Evolutionary conservation across 2,888 invertebrate species (phyloP), one percentile per base, ranked within the genome.

Genomic region (Microplitis deprimator): DNA sequence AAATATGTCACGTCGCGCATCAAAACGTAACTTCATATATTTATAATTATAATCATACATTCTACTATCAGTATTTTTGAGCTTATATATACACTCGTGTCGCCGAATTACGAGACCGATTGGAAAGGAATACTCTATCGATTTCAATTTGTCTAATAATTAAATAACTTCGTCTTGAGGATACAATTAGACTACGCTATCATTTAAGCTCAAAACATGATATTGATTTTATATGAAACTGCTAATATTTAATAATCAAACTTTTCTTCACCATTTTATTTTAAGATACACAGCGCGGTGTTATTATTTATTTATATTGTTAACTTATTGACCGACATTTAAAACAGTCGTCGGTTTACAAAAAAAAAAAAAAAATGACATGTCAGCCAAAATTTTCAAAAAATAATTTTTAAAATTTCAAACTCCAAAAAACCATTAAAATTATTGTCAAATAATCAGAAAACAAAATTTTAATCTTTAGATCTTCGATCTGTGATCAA

Each of bases 81-180:
- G 6, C 38, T 13, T 29, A 29, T 29, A 29, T 29, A 38, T 29
- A 50, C 1, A 8, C 50, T 41, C 4, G 41, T 41, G 41, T 41
- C 50, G 8, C 13, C 13, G 13, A 50, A 64, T 64, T n/a, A 20
- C 71, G n/a, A 40, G 62, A 62, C 29, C 39, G n/a, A 40, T 62
- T 73, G 64, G 77, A 73, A 82, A 83, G 80, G 82, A 83, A 83
- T 85, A 29, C 29, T 29, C 29, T 50, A 50, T 50, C 50, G 50
- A 50, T 50, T 50, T 50, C 13, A 10, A 50, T 50, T 50, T 50
- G 13, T 50, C 8, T 10, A 50, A 50, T 50, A 50, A 50, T 50
- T 50, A 50, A 50, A 50, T 50, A 50, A 50, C 50, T 10, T 8
- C 13, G 13, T 50, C 50, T 50, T 50, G 10, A 13, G 13, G 50